Evolutionary conservation across 37 sponge, comb jelly and placozoan species (phyloP), one percentile per base, ranked within the genome.

Genomic region (Tethya wilhelma): DNA sequence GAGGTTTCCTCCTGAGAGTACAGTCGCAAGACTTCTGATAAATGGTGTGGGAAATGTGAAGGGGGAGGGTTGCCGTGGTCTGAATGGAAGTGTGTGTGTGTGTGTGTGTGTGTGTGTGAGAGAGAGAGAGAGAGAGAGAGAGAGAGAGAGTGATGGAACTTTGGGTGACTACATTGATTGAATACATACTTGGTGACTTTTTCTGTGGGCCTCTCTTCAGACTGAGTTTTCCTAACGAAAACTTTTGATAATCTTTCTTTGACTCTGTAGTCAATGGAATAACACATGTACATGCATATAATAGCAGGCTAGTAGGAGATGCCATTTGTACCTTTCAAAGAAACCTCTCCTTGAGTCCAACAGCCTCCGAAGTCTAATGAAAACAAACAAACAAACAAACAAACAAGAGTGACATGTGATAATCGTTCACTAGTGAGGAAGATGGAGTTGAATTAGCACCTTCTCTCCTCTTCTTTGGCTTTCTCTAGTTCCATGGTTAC

Each of bases 241-340:
- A n/a, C n/a, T n/a, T n/a, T n/a, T n/a, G n/a, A n/a, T n/a, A n/a
- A n/a, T n/a, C n/a, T n/a, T n/a, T n/a, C n/a, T n/a, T n/a, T n/a
- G n/a, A n/a, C n/a, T n/a, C n/a, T n/a, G n/a, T n/a, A n/a, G n/a
- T n/a, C n/a, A n/a, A n/a, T 3, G 2, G 42, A 22, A 23, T 6
- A 30, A 31, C 22, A 39, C 23, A 14, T 44, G 29, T n/a, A 5
- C 71, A 26, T 60, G 42, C 6, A 26, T n/a, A 46, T n/a, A n/a
- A n/a, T n/a, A n/a, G n/a, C n/a, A n/a, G n/a, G n/a, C n/a, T n/a
- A n/a, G n/a, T n/a, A n/a, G n/a, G n/a, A n/a, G n/a, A n/a, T n/a
- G n/a, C n/a, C n/a, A n/a, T n/a, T n/a, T n/a, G 12, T 38, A 84
- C 85, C 69, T 76, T 30, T 84, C 78, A 76, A 77, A 70, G n/a